Evolutionary conservation across 2,797 vertebrate genomes (phyloP).

Genomic region (Crenuchus spilurus): DNA sequence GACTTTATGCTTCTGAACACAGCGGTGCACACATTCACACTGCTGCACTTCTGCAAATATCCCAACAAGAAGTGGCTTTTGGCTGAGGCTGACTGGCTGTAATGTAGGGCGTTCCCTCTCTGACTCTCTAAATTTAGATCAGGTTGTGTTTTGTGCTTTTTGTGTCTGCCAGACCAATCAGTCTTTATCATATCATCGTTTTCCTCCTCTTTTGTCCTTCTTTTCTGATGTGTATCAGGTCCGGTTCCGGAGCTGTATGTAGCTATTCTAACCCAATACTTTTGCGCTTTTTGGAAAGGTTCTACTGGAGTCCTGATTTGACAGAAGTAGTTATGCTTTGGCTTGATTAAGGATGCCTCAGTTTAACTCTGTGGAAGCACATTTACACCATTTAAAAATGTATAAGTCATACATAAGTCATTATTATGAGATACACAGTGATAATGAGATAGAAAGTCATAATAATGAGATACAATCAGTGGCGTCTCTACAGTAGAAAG

Average conservation of each 20-base stretch:
- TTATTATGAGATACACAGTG: too few species aligned
- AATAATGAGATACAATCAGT: too few species aligned
- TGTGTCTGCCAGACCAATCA: not conserved
- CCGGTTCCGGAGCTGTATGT: not conserved
- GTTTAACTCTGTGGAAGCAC: too few species aligned
- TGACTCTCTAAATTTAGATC: slow-evolving; percentile 53
- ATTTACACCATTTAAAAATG: too few species aligned
- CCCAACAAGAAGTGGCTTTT: slow-evolving; percentile 10
- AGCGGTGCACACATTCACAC: not conserved
- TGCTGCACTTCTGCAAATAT: slow-evolving; percentile 12
- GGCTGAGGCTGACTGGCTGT: slow-evolving; percentile 26
- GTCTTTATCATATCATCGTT: not conserved
- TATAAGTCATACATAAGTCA: too few species aligned
- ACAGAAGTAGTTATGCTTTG: too few species aligned
- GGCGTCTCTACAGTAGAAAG: too few species aligned
- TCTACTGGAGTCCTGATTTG: too few species aligned
- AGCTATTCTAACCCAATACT: too few species aligned
- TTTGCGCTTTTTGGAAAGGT: too few species aligned
- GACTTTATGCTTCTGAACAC: not conserved
- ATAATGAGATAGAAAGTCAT: too few species aligned
- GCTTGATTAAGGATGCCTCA: too few species aligned
- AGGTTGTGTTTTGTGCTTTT: slow-evolving; percentile 19
- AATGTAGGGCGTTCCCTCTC: slow-evolving; percentile 49
- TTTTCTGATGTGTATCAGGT: not conserved
- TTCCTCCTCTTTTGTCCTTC: not conserved